Evolutionary conservation across 1,140 invertebrate species (phyloP).

Genomic region (Danaus plexippus): DNA sequence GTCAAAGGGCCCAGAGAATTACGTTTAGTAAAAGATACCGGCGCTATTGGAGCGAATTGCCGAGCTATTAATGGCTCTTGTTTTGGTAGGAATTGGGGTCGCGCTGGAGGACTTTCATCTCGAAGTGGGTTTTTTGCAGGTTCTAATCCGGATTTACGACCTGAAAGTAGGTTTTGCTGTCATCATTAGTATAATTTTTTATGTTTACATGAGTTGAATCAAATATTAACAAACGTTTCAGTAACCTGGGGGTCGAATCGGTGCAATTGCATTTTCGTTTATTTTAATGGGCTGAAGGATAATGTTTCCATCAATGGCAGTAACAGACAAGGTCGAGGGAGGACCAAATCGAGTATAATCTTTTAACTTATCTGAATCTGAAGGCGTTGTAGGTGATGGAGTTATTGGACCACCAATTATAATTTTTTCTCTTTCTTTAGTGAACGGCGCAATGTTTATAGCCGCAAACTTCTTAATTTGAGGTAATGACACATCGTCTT

Average conservation of each 20-base stretch:
- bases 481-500: constrained; percentile 44
- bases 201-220: too few relatives aligned
- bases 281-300: constrained; percentile 15
- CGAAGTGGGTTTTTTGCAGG: constrained; percentile 21
- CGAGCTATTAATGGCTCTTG: constrained; percentile 24
- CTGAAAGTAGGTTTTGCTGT: too few relatives aligned
- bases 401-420: constrained; percentile 46
- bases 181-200: too few relatives aligned
- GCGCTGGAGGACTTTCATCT: constrained; percentile 47
- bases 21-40: constrained; percentile 37
- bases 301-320: constrained; percentile 14
- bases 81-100: constrained; percentile 40
- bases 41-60: constrained; percentile 48
- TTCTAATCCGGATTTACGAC: too few relatives aligned
- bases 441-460: constrained; percentile 45
- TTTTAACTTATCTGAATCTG: constrained; percentile 15
- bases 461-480: constrained; percentile 36
- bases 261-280: constrained; percentile 15
- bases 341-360: constrained; percentile 52
- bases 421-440: constrained; percentile 37
- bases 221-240: too few relatives aligned
- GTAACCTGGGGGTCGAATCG: constrained; percentile 24
- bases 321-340: constrained; percentile 27
- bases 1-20: constrained; percentile 29
- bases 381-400: constrained; percentile 22